These are phyloP conservation scores for Brachyalestes nurse DNA, from an alignment of 2,797 vertebrate species.

Conservation along the genomic window DNA sequence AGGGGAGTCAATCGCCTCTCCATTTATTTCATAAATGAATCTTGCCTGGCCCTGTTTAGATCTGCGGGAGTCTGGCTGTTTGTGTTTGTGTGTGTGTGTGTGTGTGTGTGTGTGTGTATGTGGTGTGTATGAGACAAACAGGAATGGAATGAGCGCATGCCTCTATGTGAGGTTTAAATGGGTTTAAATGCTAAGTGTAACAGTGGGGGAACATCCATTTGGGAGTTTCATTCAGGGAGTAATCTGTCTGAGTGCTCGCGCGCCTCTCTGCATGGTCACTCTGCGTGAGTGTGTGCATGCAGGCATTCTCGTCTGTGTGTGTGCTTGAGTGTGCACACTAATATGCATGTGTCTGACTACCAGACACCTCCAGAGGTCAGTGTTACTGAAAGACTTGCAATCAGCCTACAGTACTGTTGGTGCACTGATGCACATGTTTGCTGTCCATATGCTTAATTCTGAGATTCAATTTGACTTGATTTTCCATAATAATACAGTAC, in stretches of 20 bases:
- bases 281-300: not conserved
- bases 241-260: constrained; percentile 4
- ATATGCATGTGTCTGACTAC: not conserved
- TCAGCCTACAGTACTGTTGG: not conserved
- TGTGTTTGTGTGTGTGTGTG: constrained; percentile 8
- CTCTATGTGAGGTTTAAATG: not conserved
- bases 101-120: not conserved
- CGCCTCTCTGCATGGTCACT: not conserved
- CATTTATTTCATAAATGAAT: constrained; percentile 70
- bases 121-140: constrained; percentile 8
- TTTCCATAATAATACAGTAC: too few species aligned
- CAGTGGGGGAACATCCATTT: not conserved
- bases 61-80: constrained; percentile 33
- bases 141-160: constrained; percentile 6
- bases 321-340: constrained; percentile 33
- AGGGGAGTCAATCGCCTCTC: constrained; percentile 60
- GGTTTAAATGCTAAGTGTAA: constrained; percentile 19
- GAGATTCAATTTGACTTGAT: too few species aligned
- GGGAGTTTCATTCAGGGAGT: not conserved
- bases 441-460: too few species aligned
- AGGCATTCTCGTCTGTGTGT: constrained; percentile 18
- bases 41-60: constrained; percentile 50
- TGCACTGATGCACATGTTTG: too few species aligned
- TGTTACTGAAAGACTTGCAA: constrained; percentile 1
- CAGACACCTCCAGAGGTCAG: constrained; percentile 28